Evolutionary conservation across 2,888 invertebrate genomes (phyloP), one percentile per base, ranked within the genome.

Genomic region (Brenthis hecate): DNA sequence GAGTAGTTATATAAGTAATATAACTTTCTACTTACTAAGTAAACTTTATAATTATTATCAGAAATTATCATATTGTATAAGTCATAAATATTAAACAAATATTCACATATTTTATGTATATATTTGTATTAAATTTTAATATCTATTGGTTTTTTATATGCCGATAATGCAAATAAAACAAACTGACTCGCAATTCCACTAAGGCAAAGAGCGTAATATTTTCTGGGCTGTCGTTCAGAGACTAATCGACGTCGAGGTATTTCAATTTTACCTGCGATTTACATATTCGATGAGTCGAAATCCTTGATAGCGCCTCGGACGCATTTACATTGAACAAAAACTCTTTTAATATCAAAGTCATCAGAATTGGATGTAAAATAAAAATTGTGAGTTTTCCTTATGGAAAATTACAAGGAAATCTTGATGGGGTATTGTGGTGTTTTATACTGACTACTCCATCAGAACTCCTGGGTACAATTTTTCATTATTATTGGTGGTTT

Each of bases 251-350:
- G 75, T 75, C 74, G 73, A 83, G 84, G 83, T 80, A 87, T 87
- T 87, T 87, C 88, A 88, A 88, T 89, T 88, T 86, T 81, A 86
- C 84, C 85, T 81, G 79, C 78, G 77, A 88, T 89, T 88, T 85
- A 78, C 88, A 89, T 89, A 86, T 84, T 85, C 85, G 86, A 87
- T 83, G 83, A 83, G 84, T 78, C 75, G 80, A 76, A 76, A 72
- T 75, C 77, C 82, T 81, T 82, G 84, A 82, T 82, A 82, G 79
- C 78, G 69, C 60, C 67, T 61, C 69, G 77, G 81, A 80, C 80
- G 80, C 77, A 85, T 85, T 85, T 80, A 77, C 82, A 86, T 85
- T 79, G 79, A 80, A 80, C 76, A 75, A 76, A 77, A 79, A 68
- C 23, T 65, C 73, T 56, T 71, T 66, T 69, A 72, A 72, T 74